Evolutionary conservation across 2,888 invertebrate genomes (phyloP).

Genomic region (Synergus laeviventris): DNA sequence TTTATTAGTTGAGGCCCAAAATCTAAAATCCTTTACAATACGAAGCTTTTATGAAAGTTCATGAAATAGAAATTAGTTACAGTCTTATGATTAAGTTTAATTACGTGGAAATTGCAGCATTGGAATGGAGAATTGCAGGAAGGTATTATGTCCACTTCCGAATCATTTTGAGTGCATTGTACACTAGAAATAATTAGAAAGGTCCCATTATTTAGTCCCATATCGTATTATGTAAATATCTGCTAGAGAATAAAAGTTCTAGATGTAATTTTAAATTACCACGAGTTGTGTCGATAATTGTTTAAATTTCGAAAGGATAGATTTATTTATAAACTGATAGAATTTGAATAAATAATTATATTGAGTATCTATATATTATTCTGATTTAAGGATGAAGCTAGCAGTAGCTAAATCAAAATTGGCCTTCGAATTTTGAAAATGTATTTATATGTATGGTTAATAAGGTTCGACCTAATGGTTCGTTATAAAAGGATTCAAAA

Average conservation of each 20-base stretch:
- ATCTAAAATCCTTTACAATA: background rate
- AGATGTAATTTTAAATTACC: no score
- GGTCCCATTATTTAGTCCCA: no score
- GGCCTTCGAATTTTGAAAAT: constrained; percentile 18
- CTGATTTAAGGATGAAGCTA: constrained; percentile 3
- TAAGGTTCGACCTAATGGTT: constrained; percentile 20
- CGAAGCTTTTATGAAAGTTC: background rate
- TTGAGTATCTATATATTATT: background rate
- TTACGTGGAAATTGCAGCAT: background rate
- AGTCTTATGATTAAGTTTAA: background rate
- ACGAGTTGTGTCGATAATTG: background rate
- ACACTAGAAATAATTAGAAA: background rate
- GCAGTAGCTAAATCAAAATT: constrained; percentile 27
- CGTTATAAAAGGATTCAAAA: constrained; percentile 19
- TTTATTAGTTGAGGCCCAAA: background rate
- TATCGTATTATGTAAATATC: background rate
- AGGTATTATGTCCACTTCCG: background rate
- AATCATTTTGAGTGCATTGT: background rate
- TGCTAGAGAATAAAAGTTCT: background rate
- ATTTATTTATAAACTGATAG: background rate
- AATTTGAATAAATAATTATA: background rate
- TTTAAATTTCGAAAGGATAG: background rate
- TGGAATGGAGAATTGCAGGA: background rate
- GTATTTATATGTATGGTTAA: constrained; percentile 16
- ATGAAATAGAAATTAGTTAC: background rate